These are phyloP conservation scores for Nymphalis urticae DNA, from an alignment of 2,888 invertebrate species.

Conservation along the genomic window DNA sequence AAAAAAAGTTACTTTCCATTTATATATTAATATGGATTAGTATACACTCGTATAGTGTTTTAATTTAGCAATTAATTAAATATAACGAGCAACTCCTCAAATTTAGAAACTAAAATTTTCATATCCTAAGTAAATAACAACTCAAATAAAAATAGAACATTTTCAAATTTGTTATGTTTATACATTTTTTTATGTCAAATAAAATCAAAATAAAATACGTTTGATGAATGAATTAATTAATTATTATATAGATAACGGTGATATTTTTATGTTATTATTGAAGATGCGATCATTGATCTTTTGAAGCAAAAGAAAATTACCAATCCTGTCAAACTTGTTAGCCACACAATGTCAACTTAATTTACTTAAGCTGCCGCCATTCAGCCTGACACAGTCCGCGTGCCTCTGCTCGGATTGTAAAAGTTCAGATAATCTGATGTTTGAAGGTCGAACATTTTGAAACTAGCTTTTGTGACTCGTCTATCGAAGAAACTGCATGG, in stretches of 20 bases:
- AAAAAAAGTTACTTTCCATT: too few relatives aligned
- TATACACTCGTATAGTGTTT: too few relatives aligned
- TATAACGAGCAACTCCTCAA: too few relatives aligned
- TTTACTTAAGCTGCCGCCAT: conserved; percentile 56
- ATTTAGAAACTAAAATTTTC: too few relatives aligned
- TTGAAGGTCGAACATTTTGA: conserved; percentile 67
- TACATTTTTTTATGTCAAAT: neutral
- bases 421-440: conserved; percentile 70
- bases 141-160: too few relatives aligned
- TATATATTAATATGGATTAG: too few relatives aligned
- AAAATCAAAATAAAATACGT: neutral
- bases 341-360: conserved; percentile 59
- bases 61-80: too few relatives aligned
- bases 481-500: conserved; percentile 37
- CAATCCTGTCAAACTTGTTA: conserved; percentile 50
- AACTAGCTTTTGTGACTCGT: conserved; percentile 55
- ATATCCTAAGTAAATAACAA: too few relatives aligned
- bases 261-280: conserved; percentile 15
- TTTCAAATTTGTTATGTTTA: too few relatives aligned
- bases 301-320: conserved; percentile 14
- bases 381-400: conserved; percentile 46
- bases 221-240: neutral
- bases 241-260: conserved; percentile 21
- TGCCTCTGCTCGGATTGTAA: conserved; percentile 56
- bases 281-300: conserved; percentile 29